phyloP scores from a whole-genome alignment of 2,113 vertebrate genomes.

The Prinia subflava region DNA sequence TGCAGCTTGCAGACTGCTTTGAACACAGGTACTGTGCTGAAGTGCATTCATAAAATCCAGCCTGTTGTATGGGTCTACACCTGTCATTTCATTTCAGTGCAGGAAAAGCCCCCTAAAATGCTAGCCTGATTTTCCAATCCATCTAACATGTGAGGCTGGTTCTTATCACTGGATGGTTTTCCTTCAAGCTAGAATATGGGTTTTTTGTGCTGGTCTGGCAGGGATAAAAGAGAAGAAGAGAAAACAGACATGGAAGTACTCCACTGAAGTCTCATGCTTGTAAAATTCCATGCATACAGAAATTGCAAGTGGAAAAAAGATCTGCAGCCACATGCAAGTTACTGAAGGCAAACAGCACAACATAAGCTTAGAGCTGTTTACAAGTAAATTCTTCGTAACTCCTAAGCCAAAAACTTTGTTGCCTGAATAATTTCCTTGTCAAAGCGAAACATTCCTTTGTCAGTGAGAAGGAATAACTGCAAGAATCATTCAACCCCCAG shows the following conservation, averaged over 20 bases:
- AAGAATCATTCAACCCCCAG: conserved; percentile 17
- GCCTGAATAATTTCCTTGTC: neutral
- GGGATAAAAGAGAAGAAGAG: neutral
- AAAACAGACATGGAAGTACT: neutral
- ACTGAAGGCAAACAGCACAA: neutral
- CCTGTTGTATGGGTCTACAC: neutral
- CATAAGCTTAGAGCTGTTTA: neutral
- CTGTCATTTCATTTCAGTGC: neutral
- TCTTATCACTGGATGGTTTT: neutral
- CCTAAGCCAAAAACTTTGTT: neutral
- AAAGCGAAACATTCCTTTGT: neutral
- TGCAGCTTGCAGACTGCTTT: neutral
- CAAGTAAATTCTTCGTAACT: neutral
- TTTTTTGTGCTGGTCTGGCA: neutral
- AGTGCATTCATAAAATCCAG: neutral
- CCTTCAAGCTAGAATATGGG: neutral
- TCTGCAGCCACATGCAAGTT: neutral
- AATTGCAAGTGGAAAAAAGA: neutral
- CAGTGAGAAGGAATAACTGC: conserved; percentile 55
- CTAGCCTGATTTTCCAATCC: neutral
- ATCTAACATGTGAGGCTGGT: neutral
- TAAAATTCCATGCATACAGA: neutral
- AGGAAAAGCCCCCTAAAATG: neutral
- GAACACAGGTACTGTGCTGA: neutral
- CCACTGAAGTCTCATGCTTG: neutral